Evolutionary conservation across 2,797 vertebrate species (phyloP).

Genomic region (Psittacula derbiana): DNA sequence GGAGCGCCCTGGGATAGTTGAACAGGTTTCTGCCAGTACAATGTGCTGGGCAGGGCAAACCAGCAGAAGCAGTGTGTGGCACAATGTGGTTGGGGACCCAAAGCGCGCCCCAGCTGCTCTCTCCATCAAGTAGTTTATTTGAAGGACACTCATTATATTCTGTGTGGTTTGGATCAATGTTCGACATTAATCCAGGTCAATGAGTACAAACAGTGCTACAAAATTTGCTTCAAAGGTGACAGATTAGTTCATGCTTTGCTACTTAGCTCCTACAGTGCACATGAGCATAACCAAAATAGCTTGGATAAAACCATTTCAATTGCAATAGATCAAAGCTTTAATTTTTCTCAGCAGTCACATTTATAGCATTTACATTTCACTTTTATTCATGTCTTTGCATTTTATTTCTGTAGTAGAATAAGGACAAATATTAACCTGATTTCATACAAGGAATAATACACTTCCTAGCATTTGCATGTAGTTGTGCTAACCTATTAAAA

Average conservation of each 20-base stretch:
- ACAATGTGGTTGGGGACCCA: accelerated
- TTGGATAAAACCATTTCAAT: not conserved
- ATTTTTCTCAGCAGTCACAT: not conserved
- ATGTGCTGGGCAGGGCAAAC: accelerated
- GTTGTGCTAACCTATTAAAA: not conserved
- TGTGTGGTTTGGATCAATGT: accelerated
- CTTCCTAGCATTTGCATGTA: not conserved
- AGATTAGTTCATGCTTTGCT: not conserved
- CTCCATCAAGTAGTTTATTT: not conserved
- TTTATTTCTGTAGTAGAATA: not conserved
- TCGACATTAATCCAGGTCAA: accelerated
- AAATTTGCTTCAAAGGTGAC: not conserved
- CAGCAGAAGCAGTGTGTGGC: not conserved
- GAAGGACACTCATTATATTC: not conserved
- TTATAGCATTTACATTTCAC: not conserved
- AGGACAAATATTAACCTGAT: not conserved
- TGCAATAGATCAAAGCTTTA: not conserved
- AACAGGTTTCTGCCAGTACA: accelerated
- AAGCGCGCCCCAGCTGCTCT: not conserved
- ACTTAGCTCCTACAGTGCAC: not conserved
- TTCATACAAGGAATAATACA: not conserved
- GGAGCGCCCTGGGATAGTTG: accelerated
- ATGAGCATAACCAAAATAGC: not conserved
- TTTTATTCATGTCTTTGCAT: not conserved
- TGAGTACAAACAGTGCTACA: not conserved